Base-by-base conservation (phyloP, 2,113 vertebrate genomes). In the Casuarius casuarius region DNA sequence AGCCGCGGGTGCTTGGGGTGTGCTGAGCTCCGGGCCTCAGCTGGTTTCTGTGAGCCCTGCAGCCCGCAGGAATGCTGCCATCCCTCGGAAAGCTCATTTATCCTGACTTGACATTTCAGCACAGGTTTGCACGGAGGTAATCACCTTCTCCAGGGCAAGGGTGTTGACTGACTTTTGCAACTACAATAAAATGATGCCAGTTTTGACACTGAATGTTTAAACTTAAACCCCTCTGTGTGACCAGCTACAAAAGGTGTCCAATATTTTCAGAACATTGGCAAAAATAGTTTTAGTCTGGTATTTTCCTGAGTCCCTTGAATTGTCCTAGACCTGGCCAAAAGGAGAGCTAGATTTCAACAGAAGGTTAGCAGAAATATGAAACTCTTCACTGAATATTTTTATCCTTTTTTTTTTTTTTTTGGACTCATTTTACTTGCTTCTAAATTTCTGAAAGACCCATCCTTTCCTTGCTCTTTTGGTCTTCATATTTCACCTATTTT, bases 21-120 rank as follows among this genome's bases (percentile, higher is more conserved):
- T 4, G 3, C 46, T 63, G 38, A 80, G 42, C 38, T 83, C 38
- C 5, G 7, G 67, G 62, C 5, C 3, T 0, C 0, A 19, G 63
- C 49, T 49, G 23, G 29, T 29, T 18, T 29, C 40, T 58, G 52
- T 12, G 33, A 0, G 0, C 8, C 7, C 19, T 9, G 19, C 44
- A 4, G 4, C 62, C 48, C 89, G 76, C 0, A 7, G 70, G 51
- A 61, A 0, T 2, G 38, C 58, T 12, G 4, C 1, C 2, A 25
- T 87, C 5, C 0, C 63, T 77, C 4, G 0, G 40, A 74, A 35
- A 46, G 10, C 8, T 85, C 66, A 58, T 82, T 78, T 68, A 70
- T 72, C 51, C 16, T 54, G 56, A 44, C 25, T 48, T 65, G 29
- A 51, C 52, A 8, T 61, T 49, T 91, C 5, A 3, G 22, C 21